phyloP scores from a whole-genome alignment of 2,888 invertebrate species.

The Zygogramma bicolorata region DNA sequence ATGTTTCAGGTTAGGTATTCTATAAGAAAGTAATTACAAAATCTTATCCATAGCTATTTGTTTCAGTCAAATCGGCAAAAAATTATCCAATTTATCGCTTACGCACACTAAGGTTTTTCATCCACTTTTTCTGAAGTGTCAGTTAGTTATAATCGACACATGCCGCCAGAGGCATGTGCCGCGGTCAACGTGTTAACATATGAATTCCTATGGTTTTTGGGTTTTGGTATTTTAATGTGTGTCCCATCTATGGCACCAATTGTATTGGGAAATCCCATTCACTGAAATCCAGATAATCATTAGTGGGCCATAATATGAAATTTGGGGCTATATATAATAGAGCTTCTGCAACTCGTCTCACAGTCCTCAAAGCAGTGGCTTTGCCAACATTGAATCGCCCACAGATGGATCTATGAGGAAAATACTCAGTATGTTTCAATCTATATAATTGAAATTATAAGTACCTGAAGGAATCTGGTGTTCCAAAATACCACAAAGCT shows the following conservation, averaged over 20 bases:
- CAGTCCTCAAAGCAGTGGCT: constrained; percentile 11
- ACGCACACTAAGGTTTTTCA: too few species aligned
- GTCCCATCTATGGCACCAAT: too few species aligned
- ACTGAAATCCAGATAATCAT: constrained; percentile 8
- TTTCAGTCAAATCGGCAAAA: too few species aligned
- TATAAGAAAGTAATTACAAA: too few species aligned
- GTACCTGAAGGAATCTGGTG: constrained; percentile 29
- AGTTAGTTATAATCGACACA: too few species aligned
- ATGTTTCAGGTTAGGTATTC: too few species aligned
- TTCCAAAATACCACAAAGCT: constrained; percentile 29
- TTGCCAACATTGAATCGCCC: constrained; percentile 12
- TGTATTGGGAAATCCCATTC: constrained; percentile 21
- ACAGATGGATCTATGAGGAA: constrained; percentile 8
- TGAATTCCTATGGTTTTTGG: constrained; percentile 33
- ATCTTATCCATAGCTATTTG: too few species aligned
- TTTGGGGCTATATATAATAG: constrained; percentile 8
- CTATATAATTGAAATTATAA: neutral
- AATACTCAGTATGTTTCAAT: neutral
- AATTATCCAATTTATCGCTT: too few species aligned
- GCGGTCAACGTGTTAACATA: constrained; percentile 26
- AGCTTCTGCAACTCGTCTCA: constrained; percentile 2
- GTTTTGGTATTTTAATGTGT: too few species aligned
- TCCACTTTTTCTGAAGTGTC: too few species aligned
- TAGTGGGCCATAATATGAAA: constrained; percentile 11
- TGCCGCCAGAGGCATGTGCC: too few species aligned